Evolutionary conservation across 2,888 invertebrate species (phyloP), one percentile per base, ranked within the genome.

Genomic region (Calephelis perditalis): DNA sequence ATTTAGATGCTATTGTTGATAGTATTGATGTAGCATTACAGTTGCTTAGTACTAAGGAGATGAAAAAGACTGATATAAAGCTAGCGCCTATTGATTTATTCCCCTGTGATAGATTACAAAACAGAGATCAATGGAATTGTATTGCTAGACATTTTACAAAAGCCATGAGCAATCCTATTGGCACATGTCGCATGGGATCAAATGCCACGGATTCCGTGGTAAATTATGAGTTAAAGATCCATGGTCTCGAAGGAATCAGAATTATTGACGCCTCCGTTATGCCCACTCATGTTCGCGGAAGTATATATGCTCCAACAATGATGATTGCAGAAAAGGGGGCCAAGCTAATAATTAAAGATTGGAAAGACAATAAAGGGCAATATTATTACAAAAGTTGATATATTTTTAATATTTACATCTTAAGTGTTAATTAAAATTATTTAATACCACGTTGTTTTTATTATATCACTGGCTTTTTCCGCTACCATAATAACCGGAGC

Each of bases 301-400:
- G 84, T 3, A 79, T 84, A 46, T 79, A 84, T 65, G 84, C 81
- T 59, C 82, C 90, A 2, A 85, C 86, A 10, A 76, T 91, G 71
- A 90, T 91, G 91, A 88, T 91, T 61, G 91, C 91, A 46, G 91
- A 91, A 65, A 90, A 89, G 71, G 87, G 80, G 9, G 79, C 86
- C 5, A 84, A 82, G 67, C 76, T 89, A 76, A 78, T 91, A 7
- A 72, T 82, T 26, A 86, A 81, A 73, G 87, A 91, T 64, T 90
- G 90, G 90, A 86, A 86, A 66, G 84, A 89, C 67, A 83, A 76
- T 49, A 86, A 82, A 65, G 79, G 81, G 44, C 74, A 80, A 65
- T 85, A 79, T 63, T 81, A 79, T 64, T 77, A 68, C 55, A 79
- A 73, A 65, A 73, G 77, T 68, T 78, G 69, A 78, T 66, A 61